phyloP scores from a whole-genome alignment of 1,140 invertebrate species.

The Venturia canescens region DNA sequence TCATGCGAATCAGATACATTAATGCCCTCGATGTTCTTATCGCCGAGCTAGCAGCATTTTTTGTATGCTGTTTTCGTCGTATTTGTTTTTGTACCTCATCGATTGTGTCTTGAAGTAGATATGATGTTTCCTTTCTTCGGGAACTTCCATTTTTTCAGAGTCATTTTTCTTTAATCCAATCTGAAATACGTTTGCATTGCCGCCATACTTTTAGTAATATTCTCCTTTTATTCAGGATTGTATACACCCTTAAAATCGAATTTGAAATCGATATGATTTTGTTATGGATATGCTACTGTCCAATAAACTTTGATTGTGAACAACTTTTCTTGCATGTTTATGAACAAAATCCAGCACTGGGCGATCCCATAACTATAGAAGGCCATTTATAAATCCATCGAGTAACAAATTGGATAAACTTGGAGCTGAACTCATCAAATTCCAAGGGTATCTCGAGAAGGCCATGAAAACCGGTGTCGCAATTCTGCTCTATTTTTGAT shows the following conservation, averaged over 20 bases:
- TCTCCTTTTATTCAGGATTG: too few species aligned
- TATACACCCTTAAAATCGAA: too few species aligned
- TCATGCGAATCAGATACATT: background rate
- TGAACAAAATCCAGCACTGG: constrained; percentile 94
- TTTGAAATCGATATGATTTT: too few species aligned
- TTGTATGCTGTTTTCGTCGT: constrained; percentile 1
- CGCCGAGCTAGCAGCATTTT: background rate
- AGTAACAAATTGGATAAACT: constrained; percentile 94
- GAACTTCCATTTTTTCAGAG: too few species aligned
- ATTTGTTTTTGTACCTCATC: constrained; percentile 40
- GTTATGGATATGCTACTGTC: too few species aligned
- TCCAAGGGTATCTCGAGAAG: constrained; percentile 74
- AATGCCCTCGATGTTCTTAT: constrained; percentile 50
- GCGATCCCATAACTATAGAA: constrained; percentile 96
- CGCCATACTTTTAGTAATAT: too few species aligned
- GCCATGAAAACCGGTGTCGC: constrained; percentile 72
- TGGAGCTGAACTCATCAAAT: constrained; percentile 86
- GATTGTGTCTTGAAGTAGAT: constrained; percentile 4
- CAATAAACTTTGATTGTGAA: too few species aligned
- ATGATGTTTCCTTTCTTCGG: background rate
- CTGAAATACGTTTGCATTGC: too few species aligned
- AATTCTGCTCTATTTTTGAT: background rate
- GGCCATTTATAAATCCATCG: constrained; percentile 96
- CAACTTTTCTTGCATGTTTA: too few species aligned
- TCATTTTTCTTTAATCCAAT: too few species aligned